Percentiles rank a stretch among this genome's conserved stretches.
Conservation (phyloP, 92 coral and sea anemone species). For the Actinernus sp. region DNA sequence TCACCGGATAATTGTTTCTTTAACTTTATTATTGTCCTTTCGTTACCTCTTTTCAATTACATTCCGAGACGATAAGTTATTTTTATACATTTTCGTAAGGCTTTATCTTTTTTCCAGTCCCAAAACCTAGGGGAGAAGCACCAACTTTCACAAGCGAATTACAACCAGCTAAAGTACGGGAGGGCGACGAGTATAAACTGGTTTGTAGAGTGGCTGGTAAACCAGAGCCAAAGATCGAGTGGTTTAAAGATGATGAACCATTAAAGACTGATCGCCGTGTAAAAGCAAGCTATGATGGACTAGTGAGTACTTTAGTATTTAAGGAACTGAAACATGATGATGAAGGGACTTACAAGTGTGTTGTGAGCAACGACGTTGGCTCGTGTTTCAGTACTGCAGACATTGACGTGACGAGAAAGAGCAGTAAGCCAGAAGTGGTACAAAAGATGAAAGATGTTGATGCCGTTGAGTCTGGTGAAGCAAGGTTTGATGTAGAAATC, state of each 20-base stretch:
- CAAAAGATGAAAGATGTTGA: constrained; percentile 49
- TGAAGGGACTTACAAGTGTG: constrained; percentile 69
- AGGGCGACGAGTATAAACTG: constrained; percentile 62
- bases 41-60: no score
- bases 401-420: constrained; percentile 12
- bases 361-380: constrained; percentile 43
- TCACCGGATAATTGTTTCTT: no score
- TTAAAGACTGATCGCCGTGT: constrained; percentile 45
- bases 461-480: constrained; percentile 60
- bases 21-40: no score
- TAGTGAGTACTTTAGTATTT: constrained; percentile 41
- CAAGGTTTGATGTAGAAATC: constrained; percentile 75
- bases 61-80: background rate
- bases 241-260: constrained; percentile 75
- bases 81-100: no score
- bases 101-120: constrained; percentile 29
- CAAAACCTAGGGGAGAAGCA: constrained; percentile 59
- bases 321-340: constrained; percentile 56
- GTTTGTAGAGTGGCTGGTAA: constrained; percentile 59
- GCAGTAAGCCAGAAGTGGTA: constrained; percentile 42
- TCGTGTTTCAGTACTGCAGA: constrained; percentile 5
- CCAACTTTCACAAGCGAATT: constrained; percentile 56
- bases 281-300: constrained; percentile 42
- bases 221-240: constrained; percentile 78
- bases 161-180: constrained; percentile 53